Base-by-base conservation (phyloP, 2,888 invertebrate species). In the Herminia tarsipennalis region DNA sequence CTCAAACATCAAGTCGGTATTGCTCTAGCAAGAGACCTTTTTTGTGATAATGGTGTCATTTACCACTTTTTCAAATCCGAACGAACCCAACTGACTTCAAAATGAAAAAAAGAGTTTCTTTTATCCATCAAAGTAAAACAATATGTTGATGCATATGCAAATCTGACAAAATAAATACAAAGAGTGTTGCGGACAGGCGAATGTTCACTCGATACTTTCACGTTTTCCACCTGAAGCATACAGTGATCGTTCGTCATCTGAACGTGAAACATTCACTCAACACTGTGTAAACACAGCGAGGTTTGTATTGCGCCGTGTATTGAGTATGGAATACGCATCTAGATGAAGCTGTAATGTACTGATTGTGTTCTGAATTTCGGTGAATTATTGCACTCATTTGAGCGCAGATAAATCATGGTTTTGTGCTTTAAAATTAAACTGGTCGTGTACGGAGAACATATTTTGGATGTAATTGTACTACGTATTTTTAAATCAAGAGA, bases 371-470 rank as follows among this genome's bases (percentile, higher is more conserved):
- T 13, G 17, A 29, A 61, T 55, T 54, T 38, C 38, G 30, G 49
- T 60, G 45, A 60, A 43, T 60, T 55, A 59, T 63, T 63, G 51
- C 33, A 47, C 54, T 60, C 55, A 58, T 60, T 63, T 59, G 43
- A 30, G 32, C 46, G 51, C 35, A 40, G n/a, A 58, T 58, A 55
- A 59, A 63, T 58, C 38, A 44, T 14, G 16, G 16, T 33, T 12
- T 18, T 14, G 25, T 41, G 14, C 27, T 40, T 39, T 32, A 33
- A 40, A 6, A 33, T 20, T 27, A 25, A 32, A 33, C 14, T 24
- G 40, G 25, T 5, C 13, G 20, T 18, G 24, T 12, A 14, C 1
- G 18, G 25, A 21, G 18, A 27, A 9, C 27, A 28, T 27, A 33
- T 30, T 38, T 18, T 14, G 13, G 10, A n/a, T 14, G 28, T 18